phyloP scores from a whole-genome alignment of 1,140 invertebrate species.

The Adelges cooleyi region DNA sequence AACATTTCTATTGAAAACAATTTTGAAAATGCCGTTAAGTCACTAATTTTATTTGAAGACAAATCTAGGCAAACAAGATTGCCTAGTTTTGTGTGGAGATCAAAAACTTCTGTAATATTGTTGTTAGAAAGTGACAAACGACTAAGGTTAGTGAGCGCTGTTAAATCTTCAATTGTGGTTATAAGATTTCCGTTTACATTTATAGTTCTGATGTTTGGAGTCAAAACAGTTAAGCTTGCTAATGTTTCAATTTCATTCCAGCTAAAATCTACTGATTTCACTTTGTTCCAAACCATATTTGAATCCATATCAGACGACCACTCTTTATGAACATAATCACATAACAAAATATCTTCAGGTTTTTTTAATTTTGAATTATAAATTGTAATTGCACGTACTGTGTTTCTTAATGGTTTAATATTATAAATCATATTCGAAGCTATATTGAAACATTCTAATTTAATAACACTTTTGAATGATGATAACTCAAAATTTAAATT shows the following conservation, averaged over 20 bases:
- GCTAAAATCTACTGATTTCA: conserved; percentile 61
- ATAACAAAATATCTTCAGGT: conserved; percentile 60
- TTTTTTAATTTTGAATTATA: conserved; percentile 48
- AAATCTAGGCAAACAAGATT: conserved; percentile 80
- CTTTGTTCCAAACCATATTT: conserved; percentile 51
- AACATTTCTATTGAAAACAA: conserved; percentile 72
- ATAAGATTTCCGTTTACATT: conserved; percentile 67
- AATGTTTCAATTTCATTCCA: conserved; percentile 66
- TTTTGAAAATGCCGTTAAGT: conserved; percentile 65
- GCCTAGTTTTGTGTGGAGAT: conserved; percentile 73
- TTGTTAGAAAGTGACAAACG: conserved; percentile 69
- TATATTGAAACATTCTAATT: conserved; percentile 49
- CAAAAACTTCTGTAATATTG: conserved; percentile 51
- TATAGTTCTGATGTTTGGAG: conserved; percentile 61
- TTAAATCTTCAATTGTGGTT: conserved; percentile 60
- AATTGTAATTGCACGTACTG: conserved; percentile 48
- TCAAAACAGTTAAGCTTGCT: conserved; percentile 65
- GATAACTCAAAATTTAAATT: conserved; percentile 66
- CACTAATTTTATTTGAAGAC: conserved; percentile 69
- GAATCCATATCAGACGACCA: conserved; percentile 22
- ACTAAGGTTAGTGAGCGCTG: conserved; percentile 60
- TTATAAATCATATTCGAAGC: conserved; percentile 53
- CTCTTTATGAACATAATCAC: conserved; percentile 54
- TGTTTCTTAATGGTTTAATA: conserved; percentile 54
- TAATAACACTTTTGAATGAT: conserved; percentile 60